Base-by-base conservation (phyloP, 1,140 invertebrate species). In the Lethrus apterus region DNA sequence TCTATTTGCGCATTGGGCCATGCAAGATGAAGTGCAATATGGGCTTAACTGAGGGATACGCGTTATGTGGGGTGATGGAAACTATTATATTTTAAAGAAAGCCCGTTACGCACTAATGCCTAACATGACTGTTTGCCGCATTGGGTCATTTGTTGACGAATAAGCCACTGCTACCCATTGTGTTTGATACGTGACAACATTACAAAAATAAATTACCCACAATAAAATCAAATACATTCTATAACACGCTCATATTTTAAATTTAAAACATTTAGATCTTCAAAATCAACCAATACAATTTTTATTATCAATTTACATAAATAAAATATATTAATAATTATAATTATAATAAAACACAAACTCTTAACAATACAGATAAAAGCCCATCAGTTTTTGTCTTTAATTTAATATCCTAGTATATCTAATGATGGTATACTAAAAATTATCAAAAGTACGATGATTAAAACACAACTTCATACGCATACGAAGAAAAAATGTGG, bases 1-100 rank as follows among this genome's bases (percentile, higher is more conserved):
- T 52, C 55, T 55, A 55, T 55, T 57, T 57, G 52, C 41, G 55
- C 52, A 55, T 38, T 50, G 53, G 50, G 45, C 55, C 55, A 52
- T 57, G 55, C 55, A 55, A 57, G 55, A 57, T 57, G 55, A 54
- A 57, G 55, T 57, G 55, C 55, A 54, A 56, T 51, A 56, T 49
- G 47, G 47, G 30, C 35, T 38, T 40, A 45, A 35, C 33, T 34
- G 45, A 50, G 42, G 44, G 51, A 48, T 48, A 53, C 44, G 44
- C 41, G 19, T 30, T 48, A 46, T 20, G 51, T 49, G 24, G 50
- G 54, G 50, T 44, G 46, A 51, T 51, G 51, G 49, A 48, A 50
- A 45, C 54, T 56, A 56, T 56, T 56, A 56, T 56, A 56, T 51
- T 56, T 54, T 54, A 54, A 56, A 57, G 55, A 49, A 54, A 49